A percentile compares a stretch with the other conserved stretches of the same genome.
Conservation (phyloP, 2,797 vertebrate species). For the Acanthurus leucopareius region DNA sequence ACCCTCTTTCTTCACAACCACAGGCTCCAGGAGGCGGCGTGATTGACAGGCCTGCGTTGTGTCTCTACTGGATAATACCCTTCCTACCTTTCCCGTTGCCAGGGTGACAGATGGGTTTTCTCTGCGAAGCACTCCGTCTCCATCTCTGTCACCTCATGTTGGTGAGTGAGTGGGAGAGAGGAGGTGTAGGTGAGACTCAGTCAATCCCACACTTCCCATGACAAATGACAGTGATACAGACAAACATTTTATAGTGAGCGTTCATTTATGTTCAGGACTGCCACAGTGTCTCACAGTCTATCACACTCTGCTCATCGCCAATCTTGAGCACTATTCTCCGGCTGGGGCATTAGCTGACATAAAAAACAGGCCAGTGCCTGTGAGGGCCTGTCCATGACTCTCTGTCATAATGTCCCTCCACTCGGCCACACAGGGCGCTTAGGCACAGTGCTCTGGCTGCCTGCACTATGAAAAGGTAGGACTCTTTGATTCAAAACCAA, state of each 20-base stretch:
- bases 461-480: constrained; percentile 35
- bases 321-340: constrained; percentile 34
- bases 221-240: constrained; percentile 53
- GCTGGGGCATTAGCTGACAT: constrained; percentile 32
- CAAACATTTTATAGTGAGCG: constrained; percentile 40
- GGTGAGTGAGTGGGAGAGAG: constrained; percentile 32
- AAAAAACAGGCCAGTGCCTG: constrained; percentile 51
- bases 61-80: constrained; percentile 57
- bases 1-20: constrained; percentile 46
- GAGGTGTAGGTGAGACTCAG: constrained; percentile 49
- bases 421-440: constrained; percentile 4
- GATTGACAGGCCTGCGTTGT: constrained; percentile 68
- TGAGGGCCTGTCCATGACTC: constrained; percentile 63
- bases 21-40: constrained; percentile 44
- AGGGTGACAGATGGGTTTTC: constrained; percentile 81
- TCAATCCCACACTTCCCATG: constrained; percentile 58
- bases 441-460: constrained; percentile 23
- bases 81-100: constrained; percentile 71
- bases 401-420: constrained; percentile 48
- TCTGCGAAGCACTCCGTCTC: constrained; percentile 68
- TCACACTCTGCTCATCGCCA: constrained; percentile 45
- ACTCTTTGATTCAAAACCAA: constrained; percentile 55
- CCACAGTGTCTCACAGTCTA: constrained; percentile 25
- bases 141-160: constrained; percentile 72
- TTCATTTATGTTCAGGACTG: constrained; percentile 42